Percentiles rank a stretch among this genome's conserved stretches.
These are phyloP conservation scores for Upupa epops DNA, from an alignment of 2,113 vertebrate species.

Conservation along the genomic window DNA sequence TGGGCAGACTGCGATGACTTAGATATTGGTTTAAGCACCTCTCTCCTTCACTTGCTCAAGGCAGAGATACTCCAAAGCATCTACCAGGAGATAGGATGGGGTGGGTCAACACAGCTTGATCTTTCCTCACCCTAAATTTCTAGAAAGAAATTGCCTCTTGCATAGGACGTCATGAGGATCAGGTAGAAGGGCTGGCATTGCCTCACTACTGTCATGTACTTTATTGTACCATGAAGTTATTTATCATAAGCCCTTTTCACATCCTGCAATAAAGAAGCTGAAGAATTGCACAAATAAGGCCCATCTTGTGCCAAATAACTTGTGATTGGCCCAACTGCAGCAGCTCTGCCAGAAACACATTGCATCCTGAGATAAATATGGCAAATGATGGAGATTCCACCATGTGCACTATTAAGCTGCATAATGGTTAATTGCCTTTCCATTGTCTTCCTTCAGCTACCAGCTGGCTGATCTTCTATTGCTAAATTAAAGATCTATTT, in stretches of 20 bases:
- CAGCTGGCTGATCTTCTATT: slow-evolving; percentile 53
- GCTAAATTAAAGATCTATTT: slow-evolving; percentile 60
- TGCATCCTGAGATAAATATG: slow-evolving; percentile 24
- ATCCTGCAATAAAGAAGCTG: not conserved
- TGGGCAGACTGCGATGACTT: not conserved
- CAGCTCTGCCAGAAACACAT: not conserved
- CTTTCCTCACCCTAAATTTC: not conserved
- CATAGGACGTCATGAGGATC: not conserved
- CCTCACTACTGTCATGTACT: not conserved
- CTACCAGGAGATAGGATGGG: not conserved
- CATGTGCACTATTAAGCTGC: slow-evolving; percentile 28
- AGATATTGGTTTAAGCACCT: not conserved
- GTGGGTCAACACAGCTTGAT: not conserved
- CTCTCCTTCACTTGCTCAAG: not conserved
- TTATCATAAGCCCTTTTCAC: not conserved
- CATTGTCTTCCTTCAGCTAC: slow-evolving; percentile 41
- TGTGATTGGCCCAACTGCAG: not conserved
- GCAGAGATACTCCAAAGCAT: not conserved
- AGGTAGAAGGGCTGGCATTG: not conserved
- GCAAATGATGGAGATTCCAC: not conserved
- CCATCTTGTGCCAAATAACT: not conserved
- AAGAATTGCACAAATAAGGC: not conserved
- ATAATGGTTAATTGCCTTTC: slow-evolving; percentile 58
- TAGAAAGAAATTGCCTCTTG: not conserved
- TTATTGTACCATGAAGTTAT: not conserved